Base-by-base conservation (phyloP, 2,888 invertebrate genomes). In the Pachycephus smyrnensis region DNA sequence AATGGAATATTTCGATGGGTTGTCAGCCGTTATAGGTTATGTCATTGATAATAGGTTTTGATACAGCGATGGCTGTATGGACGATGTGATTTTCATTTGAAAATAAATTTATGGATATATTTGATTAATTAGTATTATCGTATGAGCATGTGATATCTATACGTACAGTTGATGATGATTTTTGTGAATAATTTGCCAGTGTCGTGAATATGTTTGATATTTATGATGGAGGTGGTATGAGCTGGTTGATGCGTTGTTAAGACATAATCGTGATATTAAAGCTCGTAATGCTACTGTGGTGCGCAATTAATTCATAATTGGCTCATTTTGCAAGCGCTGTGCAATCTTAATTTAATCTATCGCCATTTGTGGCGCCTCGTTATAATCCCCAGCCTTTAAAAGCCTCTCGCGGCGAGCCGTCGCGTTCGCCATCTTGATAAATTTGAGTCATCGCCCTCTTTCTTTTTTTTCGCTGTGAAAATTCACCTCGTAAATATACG, bases 261-360 rank as follows among this genome's bases (percentile, higher is more conserved):
- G 90, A 90, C 89, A 88, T 91, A 90, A 91, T 90, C 89, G 87
- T 75, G 89, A 88, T 90, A 89, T 90, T 91, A 89, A 90, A 89
- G 85, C 85, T 85, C 88, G 87, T 88, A 88, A 89, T 86, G 88
- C 88, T 89, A 89, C 89, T 86, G 88, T 85, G 85, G 84, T 77
- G 84, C 81, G 86, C 88, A 91, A 91, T 91, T 91, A 91, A 91
- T 90, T 90, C 87, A 89, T 91, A 91, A 91, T 91, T 91, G 90
- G 90, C 89, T 88, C 89, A 89, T 90, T 90, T 88, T 82, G 86
- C 88, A 85, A 86, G 86, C 88, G 88, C 86, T 83, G 82, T 85
- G 85, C 88, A 90, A 91, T 91, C 91, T 91, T 90, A 91, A 91
- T 91, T 91, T 89, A 91, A 91, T 91, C 90, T 91, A 91, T 90